A percentile compares a stretch with the other conserved stretches of the same genome.
Conservation (phyloP, 2,113 vertebrate species). For the Mugil cephalus region DNA sequence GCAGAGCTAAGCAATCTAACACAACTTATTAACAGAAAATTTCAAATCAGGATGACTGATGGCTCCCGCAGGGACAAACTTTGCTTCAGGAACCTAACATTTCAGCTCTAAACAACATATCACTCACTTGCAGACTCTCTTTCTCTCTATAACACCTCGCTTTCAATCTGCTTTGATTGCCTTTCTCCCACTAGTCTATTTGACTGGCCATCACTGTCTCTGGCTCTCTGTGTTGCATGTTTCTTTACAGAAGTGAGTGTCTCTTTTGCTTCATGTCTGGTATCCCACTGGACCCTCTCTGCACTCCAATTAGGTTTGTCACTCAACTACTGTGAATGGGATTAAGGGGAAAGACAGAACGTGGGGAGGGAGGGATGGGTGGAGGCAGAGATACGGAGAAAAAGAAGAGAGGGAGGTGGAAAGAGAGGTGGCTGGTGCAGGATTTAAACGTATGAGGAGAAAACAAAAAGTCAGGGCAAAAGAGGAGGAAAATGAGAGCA, state of each 20-base stretch:
- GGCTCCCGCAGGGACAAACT: slow-evolving; percentile 41
- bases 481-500: slow-evolving; percentile 45
- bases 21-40: slow-evolving; percentile 47
- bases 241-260: slow-evolving; percentile 69
- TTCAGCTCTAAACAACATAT: slow-evolving; percentile 57
- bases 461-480: slow-evolving; percentile 34
- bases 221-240: slow-evolving; percentile 59
- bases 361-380: not conserved
- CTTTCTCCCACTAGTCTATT: slow-evolving; percentile 61
- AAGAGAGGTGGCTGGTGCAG: slow-evolving; percentile 34
- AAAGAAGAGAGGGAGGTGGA: slow-evolving; percentile 5
- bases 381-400: slow-evolving; percentile 2
- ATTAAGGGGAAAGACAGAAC: slow-evolving; percentile 68
- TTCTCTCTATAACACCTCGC: not conserved
- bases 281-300: slow-evolving; percentile 74
- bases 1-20: slow-evolving; percentile 17
- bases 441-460: slow-evolving; percentile 40
- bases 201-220: slow-evolving; percentile 76
- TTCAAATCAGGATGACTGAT: slow-evolving; percentile 58
- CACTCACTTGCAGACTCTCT: slow-evolving; percentile 23
- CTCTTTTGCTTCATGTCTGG: slow-evolving; percentile 70
- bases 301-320: slow-evolving; percentile 84
- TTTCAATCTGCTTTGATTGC: slow-evolving; percentile 61
- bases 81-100: slow-evolving; percentile 44
- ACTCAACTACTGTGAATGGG: slow-evolving; percentile 78